Evolutionary conservation across 2,113 vertebrate genomes (phyloP), one percentile per base, ranked within the genome.

Genomic region (Bungarus multicinctus): DNA sequence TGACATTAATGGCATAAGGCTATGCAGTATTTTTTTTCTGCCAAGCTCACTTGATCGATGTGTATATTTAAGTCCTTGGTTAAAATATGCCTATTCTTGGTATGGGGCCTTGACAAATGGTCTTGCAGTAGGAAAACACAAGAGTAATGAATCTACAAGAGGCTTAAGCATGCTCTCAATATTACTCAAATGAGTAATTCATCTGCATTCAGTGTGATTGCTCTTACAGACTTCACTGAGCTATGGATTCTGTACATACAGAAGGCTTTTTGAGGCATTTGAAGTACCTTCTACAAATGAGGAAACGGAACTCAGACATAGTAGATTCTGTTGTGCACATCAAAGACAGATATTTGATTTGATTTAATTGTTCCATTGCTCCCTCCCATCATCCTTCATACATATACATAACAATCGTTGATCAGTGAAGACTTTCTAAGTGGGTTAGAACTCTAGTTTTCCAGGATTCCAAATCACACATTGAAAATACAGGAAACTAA

Each of bases 31-130:
- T 92, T 92, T 91, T 89, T 25, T 74, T 54, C 39, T n/a, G 34
- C 58, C 87, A 92, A 74, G 52, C 34, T 89, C 87, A 30, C 25
- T 92, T 89, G 60, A 92, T 57, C 39, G 54, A 55, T 57, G 58
- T 27, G 87, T 27, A 92, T 88, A 88, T 88, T 88, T 69, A 92
- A 92, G 86, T 89, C 34, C 34, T 45, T 74, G 50, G 58, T 92
- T 87, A 74, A 88, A 69, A 88, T 88, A 74, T 88, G 50, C 8
- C 87, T 74, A 16, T 57, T 45, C 53, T 85, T 85, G 39, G 74
- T 58, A 88, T 43, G 9, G 25, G 86, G n/a, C 20, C 91, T 53
- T 88, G 85, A 92, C 87, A 92, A 92, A 92, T 88, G 34, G 91
- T 53, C 91, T 74, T 92, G 58, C 23, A 74, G 50, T 25, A 69